These are phyloP conservation scores for Marmota flaviventris DNA, from an alignment of 2,113 vertebrate genomes.

Conservation along the genomic window DNA sequence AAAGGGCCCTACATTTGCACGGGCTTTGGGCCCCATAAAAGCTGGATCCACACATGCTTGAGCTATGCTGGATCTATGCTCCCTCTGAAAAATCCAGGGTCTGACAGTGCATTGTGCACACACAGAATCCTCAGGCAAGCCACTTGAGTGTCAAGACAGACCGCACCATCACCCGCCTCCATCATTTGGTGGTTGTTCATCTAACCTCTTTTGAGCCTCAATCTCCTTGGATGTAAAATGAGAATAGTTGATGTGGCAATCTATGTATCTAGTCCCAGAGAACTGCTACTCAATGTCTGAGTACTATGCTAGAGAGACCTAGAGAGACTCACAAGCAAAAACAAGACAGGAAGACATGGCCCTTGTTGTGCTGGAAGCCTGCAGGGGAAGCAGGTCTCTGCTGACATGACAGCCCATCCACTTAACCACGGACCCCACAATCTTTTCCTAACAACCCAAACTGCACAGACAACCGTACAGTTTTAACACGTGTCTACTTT, in stretches of 20 bases:
- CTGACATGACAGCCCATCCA: not conserved
- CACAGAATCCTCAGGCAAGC: not conserved
- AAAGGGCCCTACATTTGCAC: accelerated
- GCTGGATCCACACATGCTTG: accelerated
- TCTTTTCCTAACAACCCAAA: not conserved
- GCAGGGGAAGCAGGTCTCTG: not conserved
- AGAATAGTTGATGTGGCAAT: not conserved
- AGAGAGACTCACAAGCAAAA: not conserved
- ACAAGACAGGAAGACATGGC: accelerated
- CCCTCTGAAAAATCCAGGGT: not conserved
- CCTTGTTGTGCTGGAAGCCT: not conserved
- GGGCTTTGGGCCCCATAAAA: not conserved
- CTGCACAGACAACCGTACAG: too few relatives aligned
- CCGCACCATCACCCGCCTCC: not conserved
- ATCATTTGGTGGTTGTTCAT: not conserved
- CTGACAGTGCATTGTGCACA: not conserved
- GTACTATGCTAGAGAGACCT: not conserved
- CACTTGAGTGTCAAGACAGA: not conserved
- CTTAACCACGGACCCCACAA: not conserved
- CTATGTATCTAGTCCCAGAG: too few relatives aligned
- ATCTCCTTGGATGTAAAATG: not conserved
- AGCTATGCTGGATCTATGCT: not conserved
- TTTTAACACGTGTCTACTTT: not conserved
- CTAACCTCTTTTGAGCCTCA: not conserved
- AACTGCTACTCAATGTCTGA: not conserved